A percentile compares a stretch with the other conserved stretches of the same genome.
phyloP scores from a whole-genome alignment of 1,140 invertebrate genomes.

The Bombus waltoni region DNA sequence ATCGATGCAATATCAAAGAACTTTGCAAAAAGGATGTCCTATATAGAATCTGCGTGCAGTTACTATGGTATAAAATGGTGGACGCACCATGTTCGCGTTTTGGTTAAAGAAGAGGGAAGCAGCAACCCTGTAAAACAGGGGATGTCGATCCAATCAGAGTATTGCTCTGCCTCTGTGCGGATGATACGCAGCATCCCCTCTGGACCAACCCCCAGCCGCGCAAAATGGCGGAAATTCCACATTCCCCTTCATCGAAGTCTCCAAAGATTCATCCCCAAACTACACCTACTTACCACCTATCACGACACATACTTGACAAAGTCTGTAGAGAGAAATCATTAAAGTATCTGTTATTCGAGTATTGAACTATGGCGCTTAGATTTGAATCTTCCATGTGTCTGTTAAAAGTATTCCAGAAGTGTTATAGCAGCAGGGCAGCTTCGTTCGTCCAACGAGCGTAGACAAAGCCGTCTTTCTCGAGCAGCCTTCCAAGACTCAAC shows the following conservation, averaged over 20 bases:
- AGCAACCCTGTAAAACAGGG: background rate
- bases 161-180: background rate
- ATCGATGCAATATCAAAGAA: background rate
- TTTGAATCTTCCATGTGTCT: background rate
- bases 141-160: constrained; percentile 51
- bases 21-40: background rate
- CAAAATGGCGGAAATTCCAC: constrained; percentile 50
- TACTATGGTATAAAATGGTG: constrained; percentile 3
- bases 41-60: no score
- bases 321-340: no score
- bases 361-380: background rate
- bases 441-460: background rate
- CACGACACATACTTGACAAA: no score
- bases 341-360: no score
- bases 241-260: background rate
- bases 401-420: background rate
- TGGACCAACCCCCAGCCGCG: constrained; percentile 50
- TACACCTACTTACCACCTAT: no score
- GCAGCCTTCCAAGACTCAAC: constrained; percentile 7
- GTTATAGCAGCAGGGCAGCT: background rate
- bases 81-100: background rate
- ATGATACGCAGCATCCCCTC: constrained; percentile 57
- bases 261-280: background rate
- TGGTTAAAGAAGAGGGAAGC: background rate
- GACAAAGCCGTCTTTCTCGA: background rate